Evolutionary conservation across 2,888 invertebrate species (phyloP).

Genomic region (Hybos culiciformis): DNA sequence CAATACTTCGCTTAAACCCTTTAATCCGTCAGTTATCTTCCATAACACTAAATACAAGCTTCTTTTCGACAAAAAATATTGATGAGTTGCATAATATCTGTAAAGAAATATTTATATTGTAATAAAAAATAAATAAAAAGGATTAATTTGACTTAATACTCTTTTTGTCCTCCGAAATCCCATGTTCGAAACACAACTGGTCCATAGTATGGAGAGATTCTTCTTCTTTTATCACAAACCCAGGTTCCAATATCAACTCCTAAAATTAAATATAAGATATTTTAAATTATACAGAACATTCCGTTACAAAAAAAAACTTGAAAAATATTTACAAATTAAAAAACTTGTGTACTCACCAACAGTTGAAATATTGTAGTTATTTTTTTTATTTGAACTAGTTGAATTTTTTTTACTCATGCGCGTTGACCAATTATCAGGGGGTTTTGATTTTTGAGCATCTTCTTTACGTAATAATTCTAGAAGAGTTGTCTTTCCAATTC

Average conservation of each 20-base stretch:
- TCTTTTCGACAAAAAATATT: constrained; percentile 91
- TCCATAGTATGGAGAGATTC: constrained; percentile 60
- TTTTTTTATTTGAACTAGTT: constrained; percentile 55
- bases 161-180: constrained; percentile 98
- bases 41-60: constrained; percentile 92
- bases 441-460: constrained; percentile 52
- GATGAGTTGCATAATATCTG: constrained; percentile 93
- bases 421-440: constrained; percentile 77
- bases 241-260: constrained; percentile 96
- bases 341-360: no score
- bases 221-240: constrained; percentile 74
- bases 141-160: constrained; percentile 36
- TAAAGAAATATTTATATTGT: constrained; percentile 4
- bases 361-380: no score
- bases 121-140: constrained; percentile 11
- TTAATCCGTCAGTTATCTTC: constrained; percentile 83
- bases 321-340: no score
- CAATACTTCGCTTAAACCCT: constrained; percentile 77
- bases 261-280: no score
- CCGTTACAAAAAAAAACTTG: no score
- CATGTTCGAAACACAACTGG: constrained; percentile 89
- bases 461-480: constrained; percentile 79
- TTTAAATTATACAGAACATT: no score
- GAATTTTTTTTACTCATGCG: constrained; percentile 81
- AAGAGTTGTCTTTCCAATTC: constrained; percentile 81